A percentile compares a stretch with the other conserved stretches of the same genome.
phyloP scores from a whole-genome alignment of 2,888 invertebrate genomes.

The Itoplectis maculator region DNA sequence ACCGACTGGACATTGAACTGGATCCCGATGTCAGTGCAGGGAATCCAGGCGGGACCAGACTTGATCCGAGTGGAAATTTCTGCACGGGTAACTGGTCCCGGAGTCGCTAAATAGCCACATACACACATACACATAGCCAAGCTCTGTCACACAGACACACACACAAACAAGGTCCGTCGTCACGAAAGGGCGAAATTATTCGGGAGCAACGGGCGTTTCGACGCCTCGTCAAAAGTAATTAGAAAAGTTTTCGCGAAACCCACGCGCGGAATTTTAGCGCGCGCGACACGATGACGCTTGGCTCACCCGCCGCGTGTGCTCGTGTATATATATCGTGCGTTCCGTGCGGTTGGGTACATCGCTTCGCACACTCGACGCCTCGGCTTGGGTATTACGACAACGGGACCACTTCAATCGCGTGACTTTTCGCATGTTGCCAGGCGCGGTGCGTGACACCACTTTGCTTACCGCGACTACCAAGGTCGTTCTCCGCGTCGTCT shows the following conservation, averaged over 20 bases:
- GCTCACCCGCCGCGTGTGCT: background rate
- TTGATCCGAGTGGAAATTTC: too few species aligned
- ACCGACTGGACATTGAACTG: too few species aligned
- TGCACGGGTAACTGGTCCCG: too few species aligned
- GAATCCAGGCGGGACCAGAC: too few species aligned
- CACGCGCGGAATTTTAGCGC: background rate
- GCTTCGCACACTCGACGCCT: constrained; percentile 9
- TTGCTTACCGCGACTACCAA: constrained; percentile 60
- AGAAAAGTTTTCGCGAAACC: constrained; percentile 11
- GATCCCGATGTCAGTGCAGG: too few species aligned
- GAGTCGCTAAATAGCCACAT: background rate
- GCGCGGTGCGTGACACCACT: constrained; percentile 59
- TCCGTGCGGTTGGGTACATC: constrained; percentile 5
- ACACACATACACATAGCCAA: background rate
- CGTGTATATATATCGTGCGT: too few species aligned
- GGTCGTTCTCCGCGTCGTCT: constrained; percentile 54
- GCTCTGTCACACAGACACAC: too few species aligned
- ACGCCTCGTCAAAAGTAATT: constrained; percentile 34
- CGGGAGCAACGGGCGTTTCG: constrained; percentile 16
- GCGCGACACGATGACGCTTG: constrained; percentile 3
- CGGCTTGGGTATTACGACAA: constrained; percentile 25
- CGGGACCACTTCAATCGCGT: constrained; percentile 66
- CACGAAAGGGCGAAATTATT: constrained; percentile 32
- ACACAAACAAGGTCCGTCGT: too few species aligned
- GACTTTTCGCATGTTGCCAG: constrained; percentile 65